phyloP scores from a whole-genome alignment of 2,113 vertebrate genomes.

The Anarrhichthys ocellatus region DNA sequence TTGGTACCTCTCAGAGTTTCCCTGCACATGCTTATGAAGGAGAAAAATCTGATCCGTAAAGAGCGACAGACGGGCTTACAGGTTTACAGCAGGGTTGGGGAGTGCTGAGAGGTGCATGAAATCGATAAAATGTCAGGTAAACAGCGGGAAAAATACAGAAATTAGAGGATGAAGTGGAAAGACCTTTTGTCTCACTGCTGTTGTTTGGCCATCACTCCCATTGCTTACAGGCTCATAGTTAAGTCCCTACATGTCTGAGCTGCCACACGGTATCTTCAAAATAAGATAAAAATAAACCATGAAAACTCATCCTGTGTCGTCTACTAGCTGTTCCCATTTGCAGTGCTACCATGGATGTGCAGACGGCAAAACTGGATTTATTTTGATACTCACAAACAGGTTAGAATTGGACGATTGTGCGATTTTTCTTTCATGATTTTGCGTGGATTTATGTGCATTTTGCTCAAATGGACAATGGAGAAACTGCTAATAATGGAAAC shows the following conservation, averaged over 20 bases:
- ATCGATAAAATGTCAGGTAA: slow-evolving; percentile 18
- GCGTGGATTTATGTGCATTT: not conserved
- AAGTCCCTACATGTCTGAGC: not conserved
- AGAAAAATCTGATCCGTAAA: slow-evolving; percentile 24
- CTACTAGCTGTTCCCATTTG: not conserved
- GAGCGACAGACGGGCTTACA: slow-evolving; percentile 29
- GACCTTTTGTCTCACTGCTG: not conserved
- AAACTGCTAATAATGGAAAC: not conserved
- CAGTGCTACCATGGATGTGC: not conserved
- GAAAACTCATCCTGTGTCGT: not conserved
- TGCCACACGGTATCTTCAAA: not conserved
- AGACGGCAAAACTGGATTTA: not conserved
- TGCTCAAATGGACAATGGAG: not conserved
- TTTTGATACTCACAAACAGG: not conserved
- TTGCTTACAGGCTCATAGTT: not conserved
- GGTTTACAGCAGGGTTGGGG: slow-evolving; percentile 21
- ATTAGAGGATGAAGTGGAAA: not conserved
- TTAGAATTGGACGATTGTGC: not conserved
- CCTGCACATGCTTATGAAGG: slow-evolving; percentile 25
- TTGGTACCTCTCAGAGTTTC: slow-evolving; percentile 41
- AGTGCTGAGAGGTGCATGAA: not conserved
- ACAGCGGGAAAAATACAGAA: not conserved
- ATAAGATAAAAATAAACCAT: not conserved
- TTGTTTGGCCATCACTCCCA: not conserved
- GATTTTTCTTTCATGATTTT: too few relatives aligned